Percentiles rank a stretch among this genome's conserved stretches.
phyloP scores from a whole-genome alignment of 2,113 vertebrate species.

The Promerops cafer region DNA sequence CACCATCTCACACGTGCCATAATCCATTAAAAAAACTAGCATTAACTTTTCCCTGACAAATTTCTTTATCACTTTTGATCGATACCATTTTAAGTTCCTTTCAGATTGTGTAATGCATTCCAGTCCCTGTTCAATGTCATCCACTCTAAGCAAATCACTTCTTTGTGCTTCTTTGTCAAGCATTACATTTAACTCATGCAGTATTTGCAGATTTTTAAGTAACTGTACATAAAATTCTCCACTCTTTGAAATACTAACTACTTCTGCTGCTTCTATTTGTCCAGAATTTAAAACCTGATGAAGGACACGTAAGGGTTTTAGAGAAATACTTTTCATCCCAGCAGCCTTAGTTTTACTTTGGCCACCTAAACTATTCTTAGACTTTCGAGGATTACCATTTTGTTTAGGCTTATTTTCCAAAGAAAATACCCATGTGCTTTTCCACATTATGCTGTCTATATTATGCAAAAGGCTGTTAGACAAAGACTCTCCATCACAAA shows the following conservation, averaged over 20 bases:
- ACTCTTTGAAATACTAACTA: conserved; percentile 63
- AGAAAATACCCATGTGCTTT: background rate
- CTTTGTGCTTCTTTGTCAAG: conserved; percentile 48
- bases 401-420: background rate
- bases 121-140: conserved; percentile 67
- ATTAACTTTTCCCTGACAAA: conserved; percentile 30
- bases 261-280: conserved; percentile 62
- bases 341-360: background rate
- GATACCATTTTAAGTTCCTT: conserved; percentile 58
- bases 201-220: conserved; percentile 20
- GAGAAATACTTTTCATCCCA: background rate
- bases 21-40: conserved; percentile 73
- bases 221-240: conserved; percentile 73
- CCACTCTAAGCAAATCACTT: background rate
- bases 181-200: conserved; percentile 41
- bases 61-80: conserved; percentile 65
- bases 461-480: conserved; percentile 26
- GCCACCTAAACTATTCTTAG: background rate
- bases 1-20: conserved; percentile 63
- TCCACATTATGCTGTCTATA: background rate
- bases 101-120: conserved; percentile 72
- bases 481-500: conserved; percentile 56
- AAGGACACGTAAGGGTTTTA: background rate
- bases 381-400: background rate
- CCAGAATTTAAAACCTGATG: conserved; percentile 44